A percentile compares a stretch with the other conserved stretches of the same genome.
These are phyloP conservation scores for Pangasianodon gigas DNA, from an alignment of 2,113 vertebrate genomes.

Conservation along the genomic window DNA sequence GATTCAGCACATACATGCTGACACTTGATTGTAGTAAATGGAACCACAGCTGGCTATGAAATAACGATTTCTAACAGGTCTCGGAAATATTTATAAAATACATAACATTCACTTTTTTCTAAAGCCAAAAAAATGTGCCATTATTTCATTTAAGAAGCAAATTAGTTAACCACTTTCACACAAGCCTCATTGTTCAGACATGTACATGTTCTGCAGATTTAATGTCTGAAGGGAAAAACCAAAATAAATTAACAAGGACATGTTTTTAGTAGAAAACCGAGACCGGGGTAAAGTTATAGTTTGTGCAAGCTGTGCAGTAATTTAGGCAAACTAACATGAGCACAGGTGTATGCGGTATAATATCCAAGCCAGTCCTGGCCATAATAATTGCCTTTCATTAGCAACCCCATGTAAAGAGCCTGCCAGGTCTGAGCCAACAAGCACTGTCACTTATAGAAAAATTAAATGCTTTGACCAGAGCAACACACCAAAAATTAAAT, in stretches of 20 bases:
- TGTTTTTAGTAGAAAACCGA: not conserved
- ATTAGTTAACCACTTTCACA: constrained; percentile 23
- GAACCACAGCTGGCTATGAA: not conserved
- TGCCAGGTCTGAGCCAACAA: not conserved
- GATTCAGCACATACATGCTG: constrained; percentile 7
- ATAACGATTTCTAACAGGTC: not conserved
- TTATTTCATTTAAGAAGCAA: not conserved
- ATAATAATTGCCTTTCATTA: constrained; percentile 13
- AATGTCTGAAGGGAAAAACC: not conserved
- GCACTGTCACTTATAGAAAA: not conserved
- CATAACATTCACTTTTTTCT: not conserved
- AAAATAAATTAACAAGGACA: not conserved
- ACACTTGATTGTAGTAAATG: constrained; percentile 29
- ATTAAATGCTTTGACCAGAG: not conserved
- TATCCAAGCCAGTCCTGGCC: not conserved
- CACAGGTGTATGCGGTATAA: not conserved
- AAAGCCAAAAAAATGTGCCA: not conserved
- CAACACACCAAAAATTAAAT: not conserved
- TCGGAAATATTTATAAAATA: not conserved
- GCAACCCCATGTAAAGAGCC: not conserved
- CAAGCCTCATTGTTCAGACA: not conserved
- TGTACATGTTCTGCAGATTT: not conserved
- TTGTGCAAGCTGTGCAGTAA: not conserved
- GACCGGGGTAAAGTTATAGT: not conserved
- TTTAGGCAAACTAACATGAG: not conserved